A percentile compares a stretch with the other conserved stretches of the same genome.
Conservation (phyloP, 2,888 invertebrate species). For the Anarsia innoxiella region DNA sequence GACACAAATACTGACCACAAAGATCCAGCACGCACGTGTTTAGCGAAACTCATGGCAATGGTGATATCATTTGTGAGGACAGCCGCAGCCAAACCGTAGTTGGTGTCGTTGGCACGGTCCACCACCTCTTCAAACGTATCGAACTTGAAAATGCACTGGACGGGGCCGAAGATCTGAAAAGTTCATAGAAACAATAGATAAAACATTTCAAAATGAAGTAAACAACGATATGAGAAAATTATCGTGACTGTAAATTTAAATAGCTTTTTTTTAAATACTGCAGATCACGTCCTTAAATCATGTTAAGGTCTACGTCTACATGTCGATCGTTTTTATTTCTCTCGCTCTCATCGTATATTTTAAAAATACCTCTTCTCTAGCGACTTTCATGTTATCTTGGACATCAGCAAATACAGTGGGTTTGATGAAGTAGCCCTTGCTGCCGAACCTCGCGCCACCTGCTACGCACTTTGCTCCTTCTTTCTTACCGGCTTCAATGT, state of each 20-base stretch:
- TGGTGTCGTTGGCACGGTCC: conserved; percentile 87
- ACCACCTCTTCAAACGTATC: conserved; percentile 87
- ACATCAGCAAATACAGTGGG: conserved; percentile 89
- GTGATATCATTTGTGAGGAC: conserved; percentile 89
- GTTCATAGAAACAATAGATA: background rate
- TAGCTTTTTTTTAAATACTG: too few relatives aligned
- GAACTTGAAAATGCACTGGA: conserved; percentile 91
- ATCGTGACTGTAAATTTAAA: too few relatives aligned
- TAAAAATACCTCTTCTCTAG: conserved; percentile 81
- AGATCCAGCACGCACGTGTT: conserved; percentile 86
- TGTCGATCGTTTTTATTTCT: too few relatives aligned
- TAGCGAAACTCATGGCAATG: conserved; percentile 85
- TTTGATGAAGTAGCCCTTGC: conserved; percentile 83
- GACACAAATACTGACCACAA: conserved; percentile 77
- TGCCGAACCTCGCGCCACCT: conserved; percentile 83
- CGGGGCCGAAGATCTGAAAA: conserved; percentile 91
- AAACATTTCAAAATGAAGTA: too few relatives aligned
- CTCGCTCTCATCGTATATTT: too few relatives aligned
- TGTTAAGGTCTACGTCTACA: too few relatives aligned
- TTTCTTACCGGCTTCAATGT: conserved; percentile 84
- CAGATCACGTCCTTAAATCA: too few relatives aligned
- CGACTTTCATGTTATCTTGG: conserved; percentile 84
- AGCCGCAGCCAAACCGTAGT: conserved; percentile 90
- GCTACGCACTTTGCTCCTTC: conserved; percentile 86
- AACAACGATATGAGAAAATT: too few relatives aligned